Percentiles rank a stretch among this genome's conserved stretches.
Evolutionary conservation across 1,140 invertebrate species (phyloP).

Genomic region (Scylla paramamosain): DNA sequence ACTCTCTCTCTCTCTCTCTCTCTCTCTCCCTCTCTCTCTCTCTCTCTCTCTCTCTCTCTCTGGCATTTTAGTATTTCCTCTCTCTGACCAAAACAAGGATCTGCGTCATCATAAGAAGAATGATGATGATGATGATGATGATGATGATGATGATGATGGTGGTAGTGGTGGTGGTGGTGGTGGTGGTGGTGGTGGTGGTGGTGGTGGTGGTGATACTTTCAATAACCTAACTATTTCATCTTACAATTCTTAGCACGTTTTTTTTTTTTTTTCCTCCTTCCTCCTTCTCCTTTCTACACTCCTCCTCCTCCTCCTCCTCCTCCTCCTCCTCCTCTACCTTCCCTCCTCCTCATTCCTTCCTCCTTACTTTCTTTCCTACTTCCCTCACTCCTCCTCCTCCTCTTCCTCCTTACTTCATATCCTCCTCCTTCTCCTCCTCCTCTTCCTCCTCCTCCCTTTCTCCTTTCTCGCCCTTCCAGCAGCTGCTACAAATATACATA

Average conservation of each 20-base stretch:
- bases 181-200: constrained; percentile 30
- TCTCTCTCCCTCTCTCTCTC: constrained; percentile 30
- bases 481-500: neutral
- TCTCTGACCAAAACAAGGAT: no score
- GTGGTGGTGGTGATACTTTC: neutral
- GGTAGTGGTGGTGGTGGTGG: neutral
- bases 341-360: no score
- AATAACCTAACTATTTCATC: neutral
- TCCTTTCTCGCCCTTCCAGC: neutral
- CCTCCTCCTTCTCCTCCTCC: no score
- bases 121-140: constrained; percentile 32
- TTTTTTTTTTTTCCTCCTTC: neutral
- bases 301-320: no score
- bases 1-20: constrained; percentile 42
- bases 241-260: neutral
- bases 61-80: neutral
- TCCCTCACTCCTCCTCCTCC: no score
- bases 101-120: neutral
- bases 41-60: constrained; percentile 42
- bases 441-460: neutral
- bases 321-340: no score
- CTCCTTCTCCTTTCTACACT: no score
- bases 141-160: constrained; percentile 41
- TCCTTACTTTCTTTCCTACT: no score
- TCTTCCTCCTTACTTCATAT: no score